Percentiles rank a stretch among this genome's conserved stretches.
Conservation (phyloP, 2,113 vertebrate genomes). For the Hippocampus comes region DNA sequence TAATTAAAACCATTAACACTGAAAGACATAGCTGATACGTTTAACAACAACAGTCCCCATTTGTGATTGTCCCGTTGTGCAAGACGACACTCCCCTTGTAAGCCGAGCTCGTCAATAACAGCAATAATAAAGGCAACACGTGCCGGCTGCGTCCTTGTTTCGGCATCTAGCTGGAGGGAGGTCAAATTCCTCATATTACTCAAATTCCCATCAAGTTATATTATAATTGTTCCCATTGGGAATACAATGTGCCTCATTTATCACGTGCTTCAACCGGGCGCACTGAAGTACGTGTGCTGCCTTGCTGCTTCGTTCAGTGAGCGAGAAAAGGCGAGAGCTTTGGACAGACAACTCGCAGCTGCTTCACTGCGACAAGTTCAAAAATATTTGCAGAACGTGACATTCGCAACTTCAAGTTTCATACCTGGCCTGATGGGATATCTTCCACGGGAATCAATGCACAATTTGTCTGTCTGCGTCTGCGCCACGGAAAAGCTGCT, state of each 20-base stretch:
- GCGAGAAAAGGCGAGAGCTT: too few relatives aligned
- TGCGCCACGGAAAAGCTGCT: too few relatives aligned
- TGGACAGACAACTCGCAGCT: too few relatives aligned
- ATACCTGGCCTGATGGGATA: background rate
- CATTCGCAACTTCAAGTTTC: background rate
- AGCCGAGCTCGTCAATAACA: background rate
- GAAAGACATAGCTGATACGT: too few relatives aligned
- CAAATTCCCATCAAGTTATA: background rate
- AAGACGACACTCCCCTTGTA: background rate
- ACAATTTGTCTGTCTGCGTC: constrained; percentile 1
- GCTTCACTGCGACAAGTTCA: background rate
- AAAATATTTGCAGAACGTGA: background rate
- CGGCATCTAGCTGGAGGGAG: background rate
- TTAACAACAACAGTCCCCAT: too few relatives aligned
- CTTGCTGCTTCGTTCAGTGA: too few relatives aligned
- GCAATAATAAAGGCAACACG: background rate
- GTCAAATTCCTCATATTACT: constrained; percentile 2
- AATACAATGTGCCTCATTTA: constrained; percentile 2
- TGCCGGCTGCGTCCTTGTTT: constrained; percentile 4
- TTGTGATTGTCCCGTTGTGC: background rate
- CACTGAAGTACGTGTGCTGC: background rate
- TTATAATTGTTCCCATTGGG: background rate
- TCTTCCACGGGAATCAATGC: background rate
- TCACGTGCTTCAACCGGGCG: background rate
- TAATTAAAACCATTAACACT: too few relatives aligned